Conservation (phyloP, 1,140 invertebrate species). For the Drosophila lini region DNA sequence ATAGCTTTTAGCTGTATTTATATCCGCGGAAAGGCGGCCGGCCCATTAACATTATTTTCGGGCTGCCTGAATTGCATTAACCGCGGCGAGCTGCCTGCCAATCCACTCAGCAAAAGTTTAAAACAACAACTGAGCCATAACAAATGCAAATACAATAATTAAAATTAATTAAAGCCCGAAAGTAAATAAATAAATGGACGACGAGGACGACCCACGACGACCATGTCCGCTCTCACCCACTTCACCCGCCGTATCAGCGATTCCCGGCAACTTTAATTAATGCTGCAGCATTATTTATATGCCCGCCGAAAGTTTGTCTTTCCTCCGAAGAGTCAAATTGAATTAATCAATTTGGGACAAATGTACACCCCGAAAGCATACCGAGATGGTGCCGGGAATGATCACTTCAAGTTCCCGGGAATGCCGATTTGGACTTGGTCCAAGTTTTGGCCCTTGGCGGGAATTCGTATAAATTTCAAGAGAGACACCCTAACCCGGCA, state of each 20-base stretch:
- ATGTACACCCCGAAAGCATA: not conserved
- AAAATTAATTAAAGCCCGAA: constrained; percentile 72
- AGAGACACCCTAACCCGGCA: too few relatives aligned
- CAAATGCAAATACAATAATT: constrained; percentile 79
- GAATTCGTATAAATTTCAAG: constrained; percentile 1
- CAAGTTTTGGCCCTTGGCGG: not conserved
- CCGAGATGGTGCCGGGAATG: not conserved
- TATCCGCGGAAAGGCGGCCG: not conserved
- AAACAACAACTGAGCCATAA: constrained; percentile 36
- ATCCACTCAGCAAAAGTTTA: constrained; percentile 21
- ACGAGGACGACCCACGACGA: not conserved
- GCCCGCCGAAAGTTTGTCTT: constrained; percentile 54
- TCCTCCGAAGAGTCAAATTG: constrained; percentile 63
- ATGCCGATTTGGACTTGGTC: not conserved
- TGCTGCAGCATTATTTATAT: constrained; percentile 75
- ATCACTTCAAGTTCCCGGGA: constrained; percentile 14
- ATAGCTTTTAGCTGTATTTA: not conserved
- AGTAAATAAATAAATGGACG: constrained; percentile 69
- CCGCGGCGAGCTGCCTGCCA: not conserved
- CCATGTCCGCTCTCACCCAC: not conserved
- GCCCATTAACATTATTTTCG: constrained; percentile 31
- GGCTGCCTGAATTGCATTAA: constrained; percentile 29
- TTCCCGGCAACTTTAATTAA: constrained; percentile 64
- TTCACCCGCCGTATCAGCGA: not conserved
- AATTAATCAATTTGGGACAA: constrained; percentile 66